Evolutionary conservation across 2,797 vertebrate species (phyloP).

Genomic region (Microcaecilia unicolor): DNA sequence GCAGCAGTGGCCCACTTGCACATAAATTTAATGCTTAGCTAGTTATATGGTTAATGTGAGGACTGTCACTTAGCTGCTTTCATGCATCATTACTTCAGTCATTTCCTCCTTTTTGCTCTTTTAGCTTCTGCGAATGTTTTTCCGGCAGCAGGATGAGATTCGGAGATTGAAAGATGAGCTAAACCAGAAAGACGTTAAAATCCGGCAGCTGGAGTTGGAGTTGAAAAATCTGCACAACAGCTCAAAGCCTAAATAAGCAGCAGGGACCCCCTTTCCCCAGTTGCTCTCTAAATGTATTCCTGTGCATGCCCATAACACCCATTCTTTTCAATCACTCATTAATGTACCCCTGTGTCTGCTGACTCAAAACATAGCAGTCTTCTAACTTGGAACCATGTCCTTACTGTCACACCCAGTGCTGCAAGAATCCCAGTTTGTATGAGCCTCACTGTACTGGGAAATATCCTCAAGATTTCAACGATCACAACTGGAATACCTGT

Average conservation of each 20-base stretch:
- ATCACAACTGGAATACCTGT: too few species aligned
- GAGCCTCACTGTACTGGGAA: too few species aligned
- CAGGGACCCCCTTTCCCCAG: slow-evolving; percentile 29
- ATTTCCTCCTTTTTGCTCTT: neutral
- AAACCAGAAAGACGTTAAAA: slow-evolving; percentile 77
- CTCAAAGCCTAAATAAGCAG: slow-evolving; percentile 81
- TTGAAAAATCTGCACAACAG: slow-evolving; percentile 89
- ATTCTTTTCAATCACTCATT: too few species aligned
- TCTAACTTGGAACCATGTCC: slow-evolving; percentile 28
- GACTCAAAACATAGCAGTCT: slow-evolving; percentile 9
- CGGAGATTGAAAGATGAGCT: slow-evolving; percentile 86
- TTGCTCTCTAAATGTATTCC: slow-evolving; percentile 25
- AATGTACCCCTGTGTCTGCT: too few species aligned
- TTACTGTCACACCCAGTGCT: slow-evolving; percentile 21
- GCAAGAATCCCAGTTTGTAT: too few species aligned
- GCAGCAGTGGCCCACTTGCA: too few species aligned
- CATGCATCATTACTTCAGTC: too few species aligned
- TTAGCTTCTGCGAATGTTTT: slow-evolving; percentile 94
- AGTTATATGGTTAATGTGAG: too few species aligned
- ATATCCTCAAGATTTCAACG: too few species aligned
- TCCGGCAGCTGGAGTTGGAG: slow-evolving; percentile 93
- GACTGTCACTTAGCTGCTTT: too few species aligned
- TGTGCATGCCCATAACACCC: slow-evolving; percentile 12
- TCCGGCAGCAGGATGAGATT: slow-evolving; percentile 92
- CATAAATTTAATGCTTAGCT: too few species aligned